Conservation (phyloP, 2,888 invertebrate genomes). For the Cremastinae sp. region DNA sequence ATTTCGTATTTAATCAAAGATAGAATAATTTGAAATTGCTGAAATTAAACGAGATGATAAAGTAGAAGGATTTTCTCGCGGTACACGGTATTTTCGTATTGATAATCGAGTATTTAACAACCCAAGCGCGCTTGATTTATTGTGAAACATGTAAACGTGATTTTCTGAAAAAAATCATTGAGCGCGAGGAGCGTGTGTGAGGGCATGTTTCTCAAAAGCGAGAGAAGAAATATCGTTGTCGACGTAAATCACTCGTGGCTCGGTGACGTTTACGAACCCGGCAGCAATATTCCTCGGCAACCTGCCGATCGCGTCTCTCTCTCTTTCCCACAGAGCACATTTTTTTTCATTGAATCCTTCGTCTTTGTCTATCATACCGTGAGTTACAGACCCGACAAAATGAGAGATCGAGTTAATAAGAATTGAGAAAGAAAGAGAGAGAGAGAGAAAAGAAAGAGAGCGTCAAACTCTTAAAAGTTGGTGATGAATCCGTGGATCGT, state of each 20-base stretch:
- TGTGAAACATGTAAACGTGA: conserved; percentile 13
- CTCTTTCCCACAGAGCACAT: conserved; percentile 5
- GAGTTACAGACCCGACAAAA: conserved; percentile 13
- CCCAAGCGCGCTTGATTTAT: conserved; percentile 25
- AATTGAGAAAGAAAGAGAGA: conserved; percentile 6
- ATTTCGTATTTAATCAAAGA: too few species aligned
- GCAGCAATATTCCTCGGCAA: conserved; percentile 21
- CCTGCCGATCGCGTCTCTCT: conserved; percentile 44
- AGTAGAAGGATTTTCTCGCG: neutral
- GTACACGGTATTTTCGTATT: neutral
- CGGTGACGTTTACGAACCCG: conserved; percentile 61
- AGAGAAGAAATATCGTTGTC: conserved; percentile 38
- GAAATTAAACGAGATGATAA: neutral
- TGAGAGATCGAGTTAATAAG: neutral
- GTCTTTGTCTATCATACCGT: conserved; percentile 10
- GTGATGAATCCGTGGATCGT: conserved; percentile 59
- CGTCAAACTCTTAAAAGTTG: conserved; percentile 44
- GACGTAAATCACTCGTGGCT: conserved; percentile 56
- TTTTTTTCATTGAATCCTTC: conserved; percentile 1
- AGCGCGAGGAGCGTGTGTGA: too few species aligned
- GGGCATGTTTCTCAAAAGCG: neutral
- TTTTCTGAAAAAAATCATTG: conserved; percentile 30
- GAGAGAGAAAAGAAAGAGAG: conserved; percentile 24
- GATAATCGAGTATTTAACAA: conserved; percentile 1
- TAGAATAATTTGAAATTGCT: too few species aligned